Conservation (phyloP, 2,888 invertebrate species). For the Ophion obscuratus region DNA sequence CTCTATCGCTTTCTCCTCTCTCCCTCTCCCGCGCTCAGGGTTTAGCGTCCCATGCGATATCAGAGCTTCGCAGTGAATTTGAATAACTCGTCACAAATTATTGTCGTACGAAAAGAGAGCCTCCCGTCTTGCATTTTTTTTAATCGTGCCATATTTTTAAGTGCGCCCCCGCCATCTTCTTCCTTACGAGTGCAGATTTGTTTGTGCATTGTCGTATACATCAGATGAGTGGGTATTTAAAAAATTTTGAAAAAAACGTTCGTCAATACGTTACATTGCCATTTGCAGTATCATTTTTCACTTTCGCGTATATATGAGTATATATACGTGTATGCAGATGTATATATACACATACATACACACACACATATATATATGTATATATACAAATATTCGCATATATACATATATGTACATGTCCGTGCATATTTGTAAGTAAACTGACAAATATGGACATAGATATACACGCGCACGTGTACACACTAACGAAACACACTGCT, state of each 20-base stretch:
- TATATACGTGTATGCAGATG: neutral
- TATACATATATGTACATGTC: neutral
- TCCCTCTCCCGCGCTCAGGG: neutral
- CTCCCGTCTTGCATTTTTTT: conserved; percentile 64
- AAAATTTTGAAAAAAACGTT: conserved; percentile 38
- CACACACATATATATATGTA: neutral
- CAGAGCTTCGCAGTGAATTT: neutral
- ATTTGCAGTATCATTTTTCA: conserved; percentile 33
- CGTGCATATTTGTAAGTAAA: neutral
- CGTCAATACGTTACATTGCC: conserved; percentile 53
- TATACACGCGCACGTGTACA: neutral
- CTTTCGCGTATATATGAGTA: neutral
- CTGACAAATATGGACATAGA: neutral
- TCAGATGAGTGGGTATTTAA: conserved; percentile 31
- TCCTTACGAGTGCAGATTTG: conserved; percentile 51
- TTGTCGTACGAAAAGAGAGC: conserved; percentile 42
- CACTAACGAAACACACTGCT: neutral
- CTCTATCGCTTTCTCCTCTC: neutral
- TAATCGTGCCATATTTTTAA: conserved; percentile 65
- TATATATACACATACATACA: neutral
- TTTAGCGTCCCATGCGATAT: neutral
- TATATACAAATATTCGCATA: neutral
- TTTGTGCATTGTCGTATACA: conserved; percentile 52
- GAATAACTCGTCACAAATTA: conserved; percentile 22
- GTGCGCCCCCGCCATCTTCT: neutral